Conservation (phyloP, 2,113 vertebrate species). For the Colius striatus region DNA sequence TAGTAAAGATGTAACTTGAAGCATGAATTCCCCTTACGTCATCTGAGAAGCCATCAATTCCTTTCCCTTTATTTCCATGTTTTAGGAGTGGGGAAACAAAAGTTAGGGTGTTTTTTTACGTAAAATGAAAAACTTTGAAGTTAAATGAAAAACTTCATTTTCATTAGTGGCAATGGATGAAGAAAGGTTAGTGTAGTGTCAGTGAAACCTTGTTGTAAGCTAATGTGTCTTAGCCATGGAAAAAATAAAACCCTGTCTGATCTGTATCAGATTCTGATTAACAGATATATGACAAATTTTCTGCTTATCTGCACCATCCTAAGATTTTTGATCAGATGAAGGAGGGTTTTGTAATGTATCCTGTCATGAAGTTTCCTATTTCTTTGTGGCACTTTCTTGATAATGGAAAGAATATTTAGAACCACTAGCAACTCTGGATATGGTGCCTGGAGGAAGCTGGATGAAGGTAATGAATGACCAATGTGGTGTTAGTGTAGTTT, state of each 20-base stretch:
- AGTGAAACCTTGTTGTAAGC: not conserved
- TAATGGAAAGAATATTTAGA: not conserved
- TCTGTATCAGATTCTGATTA: not conserved
- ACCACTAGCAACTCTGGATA: not conserved
- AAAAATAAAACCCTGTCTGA: rapidly evolving
- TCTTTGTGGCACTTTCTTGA: not conserved
- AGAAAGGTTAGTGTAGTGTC: not conserved
- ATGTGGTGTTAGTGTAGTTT: not conserved
- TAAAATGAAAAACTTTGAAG: not conserved
- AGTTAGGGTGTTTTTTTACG: too few species aligned
- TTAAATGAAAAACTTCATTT: not conserved
- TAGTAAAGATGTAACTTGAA: not conserved
- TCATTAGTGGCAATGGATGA: not conserved
- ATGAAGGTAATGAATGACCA: not conserved
- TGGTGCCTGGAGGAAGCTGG: not conserved
- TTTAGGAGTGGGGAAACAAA: not conserved
- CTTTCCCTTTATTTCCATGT: not conserved
- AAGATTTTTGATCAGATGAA: not conserved
- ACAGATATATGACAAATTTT: not conserved
- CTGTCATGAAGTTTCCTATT: not conserved
- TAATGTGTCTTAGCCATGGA: not conserved
- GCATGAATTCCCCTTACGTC: not conserved
- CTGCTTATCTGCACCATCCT: not conserved
- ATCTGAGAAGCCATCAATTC: not conserved
- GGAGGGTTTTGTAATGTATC: not conserved